Evolutionary conservation across 2,113 vertebrate species (phyloP).

Genomic region (Callopanchax toddi): DNA sequence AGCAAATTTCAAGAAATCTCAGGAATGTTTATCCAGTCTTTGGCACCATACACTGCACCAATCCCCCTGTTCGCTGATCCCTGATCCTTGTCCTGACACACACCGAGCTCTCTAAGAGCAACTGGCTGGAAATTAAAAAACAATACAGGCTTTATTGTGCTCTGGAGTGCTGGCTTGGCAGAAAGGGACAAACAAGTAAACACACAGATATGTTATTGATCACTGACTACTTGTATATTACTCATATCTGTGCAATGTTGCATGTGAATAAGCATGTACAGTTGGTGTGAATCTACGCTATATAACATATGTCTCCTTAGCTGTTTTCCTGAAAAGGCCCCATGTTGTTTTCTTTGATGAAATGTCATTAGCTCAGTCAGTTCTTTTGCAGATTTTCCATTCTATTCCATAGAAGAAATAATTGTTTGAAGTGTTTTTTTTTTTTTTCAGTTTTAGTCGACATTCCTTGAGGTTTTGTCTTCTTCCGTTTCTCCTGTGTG

Average conservation of each 20-base stretch:
- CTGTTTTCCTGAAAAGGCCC: too few relatives aligned
- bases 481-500: neutral
- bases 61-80: constrained; percentile 48
- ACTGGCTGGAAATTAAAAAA: constrained; percentile 29
- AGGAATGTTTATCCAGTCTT: constrained; percentile 60
- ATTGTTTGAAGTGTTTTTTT: neutral
- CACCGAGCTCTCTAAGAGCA: constrained; percentile 19
- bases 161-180: constrained; percentile 1
- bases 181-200: constrained; percentile 34
- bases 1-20: constrained; percentile 55
- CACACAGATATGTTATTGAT: neutral
- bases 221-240: too few relatives aligned
- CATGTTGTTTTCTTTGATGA: too few relatives aligned
- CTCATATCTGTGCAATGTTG: too few relatives aligned
- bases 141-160: constrained; percentile 54
- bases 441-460: constrained; percentile 2
- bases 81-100: constrained; percentile 45
- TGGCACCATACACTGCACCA: constrained; percentile 53
- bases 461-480: neutral
- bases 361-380: too few relatives aligned
- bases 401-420: constrained; percentile 11
- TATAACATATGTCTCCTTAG: too few relatives aligned
- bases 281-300: neutral
- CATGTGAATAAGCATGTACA: constrained; percentile 5
- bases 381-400: constrained; percentile 5